Conservation (phyloP, 1,140 invertebrate genomes). For the Drosophila ironensis region DNA sequence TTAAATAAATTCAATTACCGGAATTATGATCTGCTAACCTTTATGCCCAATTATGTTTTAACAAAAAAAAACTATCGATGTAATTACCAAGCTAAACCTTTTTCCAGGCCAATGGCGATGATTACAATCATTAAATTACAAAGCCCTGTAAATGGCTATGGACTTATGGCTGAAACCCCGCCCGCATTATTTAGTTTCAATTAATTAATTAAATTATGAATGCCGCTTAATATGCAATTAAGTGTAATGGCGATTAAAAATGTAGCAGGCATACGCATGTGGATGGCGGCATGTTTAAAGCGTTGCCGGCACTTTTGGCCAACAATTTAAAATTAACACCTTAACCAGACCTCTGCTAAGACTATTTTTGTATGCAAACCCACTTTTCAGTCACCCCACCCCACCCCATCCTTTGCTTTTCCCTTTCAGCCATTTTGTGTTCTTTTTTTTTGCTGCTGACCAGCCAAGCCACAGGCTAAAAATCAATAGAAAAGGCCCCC, state of each 20-base stretch:
- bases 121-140: not conserved
- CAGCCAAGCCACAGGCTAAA: too few relatives aligned
- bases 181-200: slow-evolving; percentile 55
- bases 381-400: too few relatives aligned
- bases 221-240: slow-evolving; percentile 43
- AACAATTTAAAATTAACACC: slow-evolving; percentile 68
- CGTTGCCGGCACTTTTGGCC: slow-evolving; percentile 40
- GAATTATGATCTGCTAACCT: too few relatives aligned
- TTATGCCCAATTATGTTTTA: too few relatives aligned
- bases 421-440: not conserved
- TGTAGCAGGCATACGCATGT: slow-evolving; percentile 4
- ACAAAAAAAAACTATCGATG: too few relatives aligned
- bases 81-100: too few relatives aligned
- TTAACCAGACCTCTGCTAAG: slow-evolving; percentile 14
- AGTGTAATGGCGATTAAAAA: slow-evolving; percentile 55
- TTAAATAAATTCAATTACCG: too few relatives aligned
- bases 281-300: slow-evolving; percentile 14
- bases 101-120: not conserved
- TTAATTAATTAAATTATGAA: slow-evolving; percentile 59
- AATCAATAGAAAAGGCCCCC: slow-evolving; percentile 60
- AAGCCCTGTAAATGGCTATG: not conserved
- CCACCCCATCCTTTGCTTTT: slow-evolving; percentile 2
- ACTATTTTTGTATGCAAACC: slow-evolving; percentile 47
- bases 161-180: slow-evolving; percentile 14
- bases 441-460: slow-evolving; percentile 38